Conservation (phyloP, 2,888 invertebrate genomes). For the Nipponacmea schrenckii region DNA sequence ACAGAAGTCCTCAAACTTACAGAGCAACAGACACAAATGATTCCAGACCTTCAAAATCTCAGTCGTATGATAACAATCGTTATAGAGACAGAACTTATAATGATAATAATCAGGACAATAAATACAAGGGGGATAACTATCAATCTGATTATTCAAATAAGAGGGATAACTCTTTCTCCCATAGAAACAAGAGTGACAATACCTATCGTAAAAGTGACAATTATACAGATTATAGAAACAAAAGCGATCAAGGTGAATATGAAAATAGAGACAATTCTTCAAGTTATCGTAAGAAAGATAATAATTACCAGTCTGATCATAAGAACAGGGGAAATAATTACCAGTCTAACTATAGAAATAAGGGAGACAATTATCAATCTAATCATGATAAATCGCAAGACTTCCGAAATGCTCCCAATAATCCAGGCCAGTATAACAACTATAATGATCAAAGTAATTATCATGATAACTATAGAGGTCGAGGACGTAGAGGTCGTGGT, state of each 20-base stretch:
- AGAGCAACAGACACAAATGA: background rate
- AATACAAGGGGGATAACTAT: slow-evolving; percentile 8
- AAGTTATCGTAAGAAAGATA: background rate
- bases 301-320: slow-evolving; percentile 4
- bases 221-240: too few species aligned
- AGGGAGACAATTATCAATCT: slow-evolving; percentile 3
- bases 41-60: background rate
- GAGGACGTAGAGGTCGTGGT: slow-evolving; percentile 21
- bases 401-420: slow-evolving; percentile 16
- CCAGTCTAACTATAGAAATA: background rate
- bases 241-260: too few species aligned
- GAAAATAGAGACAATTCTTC: too few species aligned
- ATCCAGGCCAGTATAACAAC: background rate
- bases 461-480: slow-evolving; percentile 17
- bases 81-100: slow-evolving; percentile 14
- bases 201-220: too few species aligned
- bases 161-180: too few species aligned
- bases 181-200: too few species aligned
- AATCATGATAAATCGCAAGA: slow-evolving; percentile 24
- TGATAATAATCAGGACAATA: slow-evolving; percentile 7
- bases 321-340: slow-evolving; percentile 1
- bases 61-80: background rate
- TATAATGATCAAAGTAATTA: background rate
- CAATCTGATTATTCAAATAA: background rate
- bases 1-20: background rate